Evolutionary conservation across 2,888 invertebrate genomes (phyloP).

Genomic region (Scaptodrosophila latifasciaeformis): DNA sequence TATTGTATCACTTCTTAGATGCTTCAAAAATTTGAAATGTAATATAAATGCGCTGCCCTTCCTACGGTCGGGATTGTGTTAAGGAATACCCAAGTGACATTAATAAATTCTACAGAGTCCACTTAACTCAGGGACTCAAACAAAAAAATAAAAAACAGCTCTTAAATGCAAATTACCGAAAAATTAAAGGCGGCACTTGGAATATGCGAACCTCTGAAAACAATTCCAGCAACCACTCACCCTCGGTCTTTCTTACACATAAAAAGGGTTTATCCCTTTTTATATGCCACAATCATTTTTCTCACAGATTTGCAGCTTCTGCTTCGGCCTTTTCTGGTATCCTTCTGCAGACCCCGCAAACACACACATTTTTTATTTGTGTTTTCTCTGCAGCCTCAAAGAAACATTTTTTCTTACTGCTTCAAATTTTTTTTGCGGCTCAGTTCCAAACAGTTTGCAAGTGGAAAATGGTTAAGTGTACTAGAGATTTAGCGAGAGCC

Average conservation of each 20-base stretch:
- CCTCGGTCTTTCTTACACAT: background rate
- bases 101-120: constrained; percentile 58
- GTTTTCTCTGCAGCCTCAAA: constrained; percentile 42
- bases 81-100: constrained; percentile 20
- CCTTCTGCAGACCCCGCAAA: too few relatives aligned
- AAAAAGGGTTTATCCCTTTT: constrained; percentile 53
- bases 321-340: background rate
- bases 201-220: background rate
- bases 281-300: constrained; percentile 28
- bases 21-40: constrained; percentile 52
- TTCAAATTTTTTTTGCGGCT: constrained; percentile 24
- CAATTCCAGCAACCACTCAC: constrained; percentile 21
- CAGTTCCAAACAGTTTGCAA: constrained; percentile 52
- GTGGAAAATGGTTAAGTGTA: constrained; percentile 64
- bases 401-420: constrained; percentile 44
- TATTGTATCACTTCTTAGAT: constrained; percentile 62
- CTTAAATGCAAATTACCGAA: constrained; percentile 63
- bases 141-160: constrained; percentile 34
- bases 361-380: constrained; percentile 23
- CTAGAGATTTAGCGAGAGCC: constrained; percentile 63
- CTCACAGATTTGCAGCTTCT: constrained; percentile 49
- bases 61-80: background rate
- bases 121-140: constrained; percentile 29
- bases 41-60: constrained; percentile 61
- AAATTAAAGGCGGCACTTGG: constrained; percentile 46